A percentile compares a stretch with the other conserved stretches of the same genome.
Conservation (phyloP, 1,140 invertebrate species). For the Chlorops oryzae region DNA sequence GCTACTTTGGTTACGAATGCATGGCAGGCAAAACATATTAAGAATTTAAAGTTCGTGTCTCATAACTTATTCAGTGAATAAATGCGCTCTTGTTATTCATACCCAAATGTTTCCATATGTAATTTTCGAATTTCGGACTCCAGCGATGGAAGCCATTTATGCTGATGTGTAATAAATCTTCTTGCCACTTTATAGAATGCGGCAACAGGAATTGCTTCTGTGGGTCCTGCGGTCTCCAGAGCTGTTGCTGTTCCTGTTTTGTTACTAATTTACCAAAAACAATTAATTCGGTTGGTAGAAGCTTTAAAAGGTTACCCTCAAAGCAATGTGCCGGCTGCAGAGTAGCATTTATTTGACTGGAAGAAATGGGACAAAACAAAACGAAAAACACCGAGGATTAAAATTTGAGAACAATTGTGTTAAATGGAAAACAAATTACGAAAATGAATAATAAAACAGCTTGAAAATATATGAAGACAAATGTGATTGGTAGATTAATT, state of each 20-base stretch:
- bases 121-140: constrained; percentile 43
- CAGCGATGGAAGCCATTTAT: constrained; percentile 44
- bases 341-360: constrained; percentile 43
- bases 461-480: too few species aligned
- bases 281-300: constrained; percentile 46
- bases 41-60: too few species aligned
- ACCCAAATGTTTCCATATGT: constrained; percentile 47
- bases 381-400: neutral
- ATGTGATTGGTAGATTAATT: too few species aligned
- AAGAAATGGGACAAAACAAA: neutral
- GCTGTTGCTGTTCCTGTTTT: constrained; percentile 17
- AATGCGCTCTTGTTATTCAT: too few species aligned
- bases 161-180: constrained; percentile 38
- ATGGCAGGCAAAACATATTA: too few species aligned
- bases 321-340: constrained; percentile 39
- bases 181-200: too few species aligned
- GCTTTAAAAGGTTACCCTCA: constrained; percentile 44
- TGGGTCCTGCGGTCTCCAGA: constrained; percentile 6
- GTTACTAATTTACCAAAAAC: constrained; percentile 45
- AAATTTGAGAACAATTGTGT: neutral
- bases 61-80: too few species aligned
- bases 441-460: too few species aligned
- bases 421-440: too few species aligned
- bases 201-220: neutral
- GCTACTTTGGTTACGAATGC: too few species aligned